Base-by-base conservation (phyloP, 2,797 vertebrate genomes). In the Paedocypris micromegethes region DNA sequence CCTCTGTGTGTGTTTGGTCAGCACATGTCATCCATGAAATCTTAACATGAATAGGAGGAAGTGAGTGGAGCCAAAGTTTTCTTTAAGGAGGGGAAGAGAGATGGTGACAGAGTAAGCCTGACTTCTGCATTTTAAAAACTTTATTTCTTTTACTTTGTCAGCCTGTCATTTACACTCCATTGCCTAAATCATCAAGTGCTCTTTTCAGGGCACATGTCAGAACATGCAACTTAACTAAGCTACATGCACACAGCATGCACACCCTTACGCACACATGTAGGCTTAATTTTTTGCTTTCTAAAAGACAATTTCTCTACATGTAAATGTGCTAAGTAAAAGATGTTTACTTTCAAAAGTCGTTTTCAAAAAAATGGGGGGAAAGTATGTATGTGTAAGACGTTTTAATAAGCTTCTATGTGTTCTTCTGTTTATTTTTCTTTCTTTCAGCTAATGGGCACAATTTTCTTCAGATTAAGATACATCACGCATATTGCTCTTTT, bases 41-140 rank as follows among this genome's bases (percentile, higher is more conserved):
- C 75, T 77, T 79, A 70, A 68, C 49, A 80, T 76, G 77, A 81
- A 79, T 66, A 67, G 78, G 70, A 73, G 78, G 66, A 81, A 79
- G 62, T 75, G 66, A 66, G 57, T 54, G 65, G 65, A 79, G 83
- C 84, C 82, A 83, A 81, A 74, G 76, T 78, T 74, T 79, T 83
- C 81, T 71, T 72, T 61, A n/a, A 66, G 67, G 79, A 68, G 69
- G 40, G 50, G 46, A 49, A 51, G 60, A 62, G 63, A 38, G 48
- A 56, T 64, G 47, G 64, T 84, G 85, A 85, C 82, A 83, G 85
- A 79, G 81, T 65, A 73, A 72, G 83, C 79, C 76, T 81, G 80
- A 86, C 74, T 83, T 81, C 74, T 83, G 82, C 79, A 86, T 84
- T 85, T 78, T 75, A 78, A 77, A 75, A 74, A 81, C 63, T 77